A percentile compares a stretch with the other conserved stretches of the same genome.
phyloP scores from a whole-genome alignment of 2,888 invertebrate species.

The Drosophila neonasuta region DNA sequence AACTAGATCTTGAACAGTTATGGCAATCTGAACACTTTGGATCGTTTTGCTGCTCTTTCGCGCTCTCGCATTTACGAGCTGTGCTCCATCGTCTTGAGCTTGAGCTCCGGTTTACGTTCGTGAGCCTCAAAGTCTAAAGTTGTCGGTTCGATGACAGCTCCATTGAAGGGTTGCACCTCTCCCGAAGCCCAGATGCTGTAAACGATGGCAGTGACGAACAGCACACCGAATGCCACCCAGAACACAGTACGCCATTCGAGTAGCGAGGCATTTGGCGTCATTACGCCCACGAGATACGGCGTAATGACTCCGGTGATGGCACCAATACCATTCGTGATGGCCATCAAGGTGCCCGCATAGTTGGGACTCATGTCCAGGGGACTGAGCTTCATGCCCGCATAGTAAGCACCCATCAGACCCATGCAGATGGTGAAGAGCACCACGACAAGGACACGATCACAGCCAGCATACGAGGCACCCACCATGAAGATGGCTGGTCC shows the following conservation, averaged over 20 bases:
- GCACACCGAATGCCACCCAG: slow-evolving; percentile 89
- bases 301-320: slow-evolving; percentile 88
- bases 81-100: slow-evolving; percentile 41
- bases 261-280: slow-evolving; percentile 86
- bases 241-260: slow-evolving; percentile 90
- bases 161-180: slow-evolving; percentile 90
- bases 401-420: slow-evolving; percentile 88
- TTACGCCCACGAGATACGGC: slow-evolving; percentile 86
- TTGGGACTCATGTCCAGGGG: slow-evolving; percentile 87
- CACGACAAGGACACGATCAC: slow-evolving; percentile 85
- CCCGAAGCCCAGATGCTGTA: slow-evolving; percentile 89
- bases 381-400: slow-evolving; percentile 88
- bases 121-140: slow-evolving; percentile 61
- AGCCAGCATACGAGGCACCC: slow-evolving; percentile 87
- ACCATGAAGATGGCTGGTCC: slow-evolving; percentile 87
- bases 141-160: slow-evolving; percentile 68
- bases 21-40: slow-evolving; percentile 63
- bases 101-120: slow-evolving; percentile 54
- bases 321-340: slow-evolving; percentile 88
- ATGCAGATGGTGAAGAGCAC: slow-evolving; percentile 86
- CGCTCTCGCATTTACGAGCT: slow-evolving; percentile 53
- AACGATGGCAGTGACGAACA: slow-evolving; percentile 86
- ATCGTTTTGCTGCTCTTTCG: not conserved
- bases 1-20: slow-evolving; percentile 44
- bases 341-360: slow-evolving; percentile 87